phyloP scores from a whole-genome alignment of 2,797 vertebrate genomes.

The Percopsis omiscomaycus region DNA sequence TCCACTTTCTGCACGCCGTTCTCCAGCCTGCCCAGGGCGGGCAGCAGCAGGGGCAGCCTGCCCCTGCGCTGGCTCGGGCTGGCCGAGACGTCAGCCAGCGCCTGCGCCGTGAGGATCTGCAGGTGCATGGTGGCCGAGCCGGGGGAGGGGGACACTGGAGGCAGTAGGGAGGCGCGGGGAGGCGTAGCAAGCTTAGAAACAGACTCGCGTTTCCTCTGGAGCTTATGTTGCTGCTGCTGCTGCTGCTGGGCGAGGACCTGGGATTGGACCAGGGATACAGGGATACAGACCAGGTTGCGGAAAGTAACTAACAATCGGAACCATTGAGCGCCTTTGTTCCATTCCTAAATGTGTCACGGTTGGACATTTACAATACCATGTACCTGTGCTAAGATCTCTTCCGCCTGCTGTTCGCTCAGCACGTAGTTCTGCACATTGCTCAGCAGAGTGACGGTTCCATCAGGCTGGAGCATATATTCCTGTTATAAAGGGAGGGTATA shows the following conservation, averaged over 20 bases:
- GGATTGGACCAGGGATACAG: conserved; percentile 56
- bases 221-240: conserved; percentile 64
- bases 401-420: conserved; percentile 81
- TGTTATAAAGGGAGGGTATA: conserved; percentile 34
- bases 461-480: conserved; percentile 82
- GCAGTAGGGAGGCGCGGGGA: conserved; percentile 62
- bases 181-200: conserved; percentile 43
- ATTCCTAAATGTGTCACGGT: conserved; percentile 2
- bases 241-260: conserved; percentile 76
- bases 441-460: conserved; percentile 79
- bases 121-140: conserved; percentile 82
- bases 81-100: conserved; percentile 73
- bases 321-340: neutral
- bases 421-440: conserved; percentile 80
- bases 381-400: conserved; percentile 83
- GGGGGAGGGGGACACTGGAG: conserved; percentile 62
- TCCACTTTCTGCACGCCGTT: conserved; percentile 71
- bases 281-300: conserved; percentile 6
- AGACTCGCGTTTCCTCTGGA: conserved; percentile 61
- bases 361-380: conserved; percentile 3
- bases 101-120: conserved; percentile 82
- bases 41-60: conserved; percentile 62
- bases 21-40: conserved; percentile 51
- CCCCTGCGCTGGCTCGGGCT: conserved; percentile 49
- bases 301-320: neutral